These are phyloP conservation scores for Macropus fuliginosus DNA, from an alignment of 2,797 vertebrate genomes.

Conservation along the genomic window DNA sequence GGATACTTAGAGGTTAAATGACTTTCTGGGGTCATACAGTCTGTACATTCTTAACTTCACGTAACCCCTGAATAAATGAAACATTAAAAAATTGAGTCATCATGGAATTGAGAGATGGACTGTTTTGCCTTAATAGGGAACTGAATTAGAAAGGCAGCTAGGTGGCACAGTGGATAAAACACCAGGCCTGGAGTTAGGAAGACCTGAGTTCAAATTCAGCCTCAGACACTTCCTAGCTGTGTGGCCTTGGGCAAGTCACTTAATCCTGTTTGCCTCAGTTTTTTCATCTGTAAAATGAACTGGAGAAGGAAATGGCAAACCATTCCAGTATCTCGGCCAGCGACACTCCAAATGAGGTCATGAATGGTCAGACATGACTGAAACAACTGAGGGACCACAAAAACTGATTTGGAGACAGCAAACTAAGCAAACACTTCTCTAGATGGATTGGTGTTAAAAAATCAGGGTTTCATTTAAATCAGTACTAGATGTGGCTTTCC, in stretches of 20 bases:
- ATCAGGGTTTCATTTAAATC: background rate
- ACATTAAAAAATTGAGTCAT: background rate
- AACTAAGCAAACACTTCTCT: background rate
- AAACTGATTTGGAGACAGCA: background rate
- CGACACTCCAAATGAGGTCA: background rate
- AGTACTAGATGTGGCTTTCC: background rate
- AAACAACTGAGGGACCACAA: background rate
- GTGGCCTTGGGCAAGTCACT: background rate
- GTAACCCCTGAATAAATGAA: background rate
- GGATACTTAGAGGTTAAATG: background rate
- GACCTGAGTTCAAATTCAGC: background rate
- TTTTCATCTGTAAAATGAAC: background rate
- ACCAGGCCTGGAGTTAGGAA: background rate
- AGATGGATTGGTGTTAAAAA: background rate
- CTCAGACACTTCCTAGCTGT: background rate
- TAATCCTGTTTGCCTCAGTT: background rate
- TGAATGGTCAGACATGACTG: background rate
- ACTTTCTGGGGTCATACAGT: background rate
- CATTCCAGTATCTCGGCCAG: background rate
- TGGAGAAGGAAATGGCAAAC: background rate
- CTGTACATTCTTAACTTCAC: background rate
- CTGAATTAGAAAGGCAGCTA: background rate
- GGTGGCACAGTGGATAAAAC: background rate
- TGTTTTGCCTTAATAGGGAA: background rate
- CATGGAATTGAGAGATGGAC: background rate